Conservation (phyloP, 2,888 invertebrate genomes). For the Idaea dimidiata region DNA sequence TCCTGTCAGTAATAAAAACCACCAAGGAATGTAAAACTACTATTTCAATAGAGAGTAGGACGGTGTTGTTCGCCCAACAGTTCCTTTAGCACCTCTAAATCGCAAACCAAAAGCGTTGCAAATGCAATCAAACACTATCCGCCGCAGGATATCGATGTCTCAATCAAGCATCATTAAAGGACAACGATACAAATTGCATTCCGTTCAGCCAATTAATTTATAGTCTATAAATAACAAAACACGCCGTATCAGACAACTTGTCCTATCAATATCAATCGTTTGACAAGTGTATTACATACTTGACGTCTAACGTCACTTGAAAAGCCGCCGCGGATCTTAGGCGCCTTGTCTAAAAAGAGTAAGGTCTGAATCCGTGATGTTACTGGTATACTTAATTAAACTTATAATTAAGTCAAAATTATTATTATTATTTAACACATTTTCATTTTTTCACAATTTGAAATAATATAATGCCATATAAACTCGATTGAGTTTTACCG, state of each 20-base stretch:
- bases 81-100: background rate
- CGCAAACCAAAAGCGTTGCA: background rate
- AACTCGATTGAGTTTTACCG: no score
- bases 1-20: background rate
- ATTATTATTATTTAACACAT: no score
- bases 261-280: slow-evolving; percentile 54
- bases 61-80: background rate
- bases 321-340: slow-evolving; percentile 26
- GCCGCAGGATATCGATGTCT: slow-evolving; percentile 35
- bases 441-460: no score
- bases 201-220: slow-evolving; percentile 47
- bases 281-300: slow-evolving; percentile 48
- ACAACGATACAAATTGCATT: slow-evolving; percentile 46
- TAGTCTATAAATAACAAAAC: slow-evolving; percentile 40
- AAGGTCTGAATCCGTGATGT: slow-evolving; percentile 16
- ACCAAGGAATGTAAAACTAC: background rate
- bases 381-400: slow-evolving; percentile 16
- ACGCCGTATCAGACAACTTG: slow-evolving; percentile 38
- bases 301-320: slow-evolving; percentile 31
- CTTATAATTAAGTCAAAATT: no score
- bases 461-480: no score
- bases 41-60: background rate
- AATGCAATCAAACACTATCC: slow-evolving; percentile 1
- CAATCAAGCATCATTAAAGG: slow-evolving; percentile 47
- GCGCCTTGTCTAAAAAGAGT: slow-evolving; percentile 23